Evolutionary conservation across 2,113 vertebrate genomes (phyloP).

Genomic region (Anolis sagrei): DNA sequence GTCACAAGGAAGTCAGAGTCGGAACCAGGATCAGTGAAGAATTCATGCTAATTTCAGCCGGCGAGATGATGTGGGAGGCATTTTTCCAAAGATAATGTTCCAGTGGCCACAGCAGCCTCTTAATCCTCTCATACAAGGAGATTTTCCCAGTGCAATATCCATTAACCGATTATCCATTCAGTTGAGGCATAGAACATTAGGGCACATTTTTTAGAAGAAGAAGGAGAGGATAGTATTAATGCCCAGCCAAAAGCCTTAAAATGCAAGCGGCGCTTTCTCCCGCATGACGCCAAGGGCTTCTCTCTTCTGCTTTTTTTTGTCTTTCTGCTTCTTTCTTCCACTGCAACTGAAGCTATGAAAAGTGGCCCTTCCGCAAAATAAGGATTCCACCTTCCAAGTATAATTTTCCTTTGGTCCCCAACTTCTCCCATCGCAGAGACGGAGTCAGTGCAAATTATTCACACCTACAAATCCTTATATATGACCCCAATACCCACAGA

Average conservation of each 20-base stretch:
- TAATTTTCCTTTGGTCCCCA: too few relatives aligned
- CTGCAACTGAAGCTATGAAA: too few relatives aligned
- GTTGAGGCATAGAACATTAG: constrained; percentile 2
- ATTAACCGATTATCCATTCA: constrained; percentile 22
- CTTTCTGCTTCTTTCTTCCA: background rate
- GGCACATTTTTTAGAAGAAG: background rate
- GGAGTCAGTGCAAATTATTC: too few relatives aligned
- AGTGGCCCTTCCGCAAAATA: too few relatives aligned
- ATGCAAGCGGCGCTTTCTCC: background rate
- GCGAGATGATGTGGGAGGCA: background rate
- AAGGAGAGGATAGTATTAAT: background rate
- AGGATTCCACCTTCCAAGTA: too few relatives aligned
- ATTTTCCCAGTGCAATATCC: constrained; percentile 10
- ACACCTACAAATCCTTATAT: too few relatives aligned
- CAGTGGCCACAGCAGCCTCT: background rate
- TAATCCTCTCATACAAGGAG: constrained; percentile 6
- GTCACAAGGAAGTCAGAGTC: background rate
- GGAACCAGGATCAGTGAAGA: background rate
- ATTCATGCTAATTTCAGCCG: constrained; percentile 2
- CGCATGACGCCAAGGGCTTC: background rate
- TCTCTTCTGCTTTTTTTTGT: background rate
- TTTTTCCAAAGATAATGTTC: background rate
- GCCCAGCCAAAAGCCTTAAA: background rate
- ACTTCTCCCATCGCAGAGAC: too few relatives aligned
- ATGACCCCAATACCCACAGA: too few relatives aligned